Evolutionary conservation across 2,113 vertebrate genomes (phyloP), one percentile per base, ranked within the genome.

Genomic region (Daphoenositta chrysoptera): DNA sequence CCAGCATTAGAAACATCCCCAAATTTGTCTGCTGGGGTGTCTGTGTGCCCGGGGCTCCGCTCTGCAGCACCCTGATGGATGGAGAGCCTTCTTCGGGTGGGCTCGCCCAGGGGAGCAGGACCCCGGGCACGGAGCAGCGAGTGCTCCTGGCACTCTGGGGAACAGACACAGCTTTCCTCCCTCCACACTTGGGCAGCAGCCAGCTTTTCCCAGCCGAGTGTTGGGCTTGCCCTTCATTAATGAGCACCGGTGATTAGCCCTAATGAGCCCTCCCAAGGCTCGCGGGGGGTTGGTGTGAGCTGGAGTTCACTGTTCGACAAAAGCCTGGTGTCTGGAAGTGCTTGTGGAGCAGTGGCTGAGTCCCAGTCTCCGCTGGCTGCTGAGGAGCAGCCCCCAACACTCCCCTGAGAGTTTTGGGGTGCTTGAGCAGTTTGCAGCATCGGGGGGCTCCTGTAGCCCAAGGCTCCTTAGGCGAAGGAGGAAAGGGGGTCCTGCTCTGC

Each of bases 1-100:
- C 53, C 26, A 2, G n/a, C 39, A 15, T 4, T 87, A 90, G 98
- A 97, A 97, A 94, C 71, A 27, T 54, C n/a, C 50, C 90, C 13
- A 5, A 13, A 23, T 57, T 5, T 7, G 31, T 12, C 42, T 44
- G 54, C 50, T 44, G 11, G 35, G 33, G 54, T 6, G 21, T 33
- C 20, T 30, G 11, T 4, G 13, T 13, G 45, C 53, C n/a, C 2
- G 2, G 45, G 61, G 33, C 28, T 27, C 61, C 15, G 20, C 2
- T 2, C 80, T 47, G 87, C n/a, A 53, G 42, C 68, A 10, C 39
- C 26, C 2, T 1, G 12, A 7, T 2, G 53, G 80, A 40, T 19
- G 48, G 63, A 5, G 15, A 57, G 2, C 12, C 10, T 14, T 7
- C 40, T 40, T 53, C 2, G 3, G 44, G 26, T 57, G 69, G 50